These are phyloP conservation scores for Ormyrus thymus DNA, from an alignment of 2,888 invertebrate genomes.

Conservation along the genomic window DNA sequence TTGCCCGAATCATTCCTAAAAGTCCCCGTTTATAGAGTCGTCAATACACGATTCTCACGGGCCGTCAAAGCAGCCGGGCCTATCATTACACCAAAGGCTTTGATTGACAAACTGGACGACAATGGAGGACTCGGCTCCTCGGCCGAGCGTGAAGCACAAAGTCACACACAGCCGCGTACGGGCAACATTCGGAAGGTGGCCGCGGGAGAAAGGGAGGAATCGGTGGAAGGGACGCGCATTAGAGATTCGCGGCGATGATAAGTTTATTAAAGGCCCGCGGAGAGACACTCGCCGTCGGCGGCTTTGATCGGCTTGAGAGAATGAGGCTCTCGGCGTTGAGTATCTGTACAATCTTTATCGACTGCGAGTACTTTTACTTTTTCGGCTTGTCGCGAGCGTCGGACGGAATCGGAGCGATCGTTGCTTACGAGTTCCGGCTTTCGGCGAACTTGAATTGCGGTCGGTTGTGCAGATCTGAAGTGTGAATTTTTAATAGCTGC, in stretches of 20 bases:
- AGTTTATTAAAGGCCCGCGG: constrained; percentile 65
- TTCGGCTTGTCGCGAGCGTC: constrained; percentile 2
- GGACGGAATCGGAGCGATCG: not conserved
- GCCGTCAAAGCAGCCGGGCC: not conserved
- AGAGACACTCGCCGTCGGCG: constrained; percentile 45
- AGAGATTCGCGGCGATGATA: constrained; percentile 67
- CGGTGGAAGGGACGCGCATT: constrained; percentile 54
- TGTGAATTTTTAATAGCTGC: too few relatives aligned
- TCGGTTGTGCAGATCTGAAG: too few relatives aligned
- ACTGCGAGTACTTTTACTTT: constrained; percentile 26
- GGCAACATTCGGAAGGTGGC: not conserved
- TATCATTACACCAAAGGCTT: constrained; percentile 23
- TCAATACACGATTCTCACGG: constrained; percentile 31
- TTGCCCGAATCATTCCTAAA: constrained; percentile 24
- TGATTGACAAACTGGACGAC: constrained; percentile 37
- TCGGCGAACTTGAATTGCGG: too few relatives aligned
- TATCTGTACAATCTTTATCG: constrained; percentile 16
- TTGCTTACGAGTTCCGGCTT: too few relatives aligned
- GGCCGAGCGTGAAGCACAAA: constrained; percentile 13
- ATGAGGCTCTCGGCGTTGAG: constrained; percentile 8
- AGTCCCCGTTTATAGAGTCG: constrained; percentile 12
- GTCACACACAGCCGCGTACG: not conserved
- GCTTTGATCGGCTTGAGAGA: constrained; percentile 44
- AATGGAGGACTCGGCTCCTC: not conserved
- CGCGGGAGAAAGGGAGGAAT: not conserved